phyloP scores from a whole-genome alignment of 2,888 invertebrate species.

The Peribatodes rhomboidaria region DNA sequence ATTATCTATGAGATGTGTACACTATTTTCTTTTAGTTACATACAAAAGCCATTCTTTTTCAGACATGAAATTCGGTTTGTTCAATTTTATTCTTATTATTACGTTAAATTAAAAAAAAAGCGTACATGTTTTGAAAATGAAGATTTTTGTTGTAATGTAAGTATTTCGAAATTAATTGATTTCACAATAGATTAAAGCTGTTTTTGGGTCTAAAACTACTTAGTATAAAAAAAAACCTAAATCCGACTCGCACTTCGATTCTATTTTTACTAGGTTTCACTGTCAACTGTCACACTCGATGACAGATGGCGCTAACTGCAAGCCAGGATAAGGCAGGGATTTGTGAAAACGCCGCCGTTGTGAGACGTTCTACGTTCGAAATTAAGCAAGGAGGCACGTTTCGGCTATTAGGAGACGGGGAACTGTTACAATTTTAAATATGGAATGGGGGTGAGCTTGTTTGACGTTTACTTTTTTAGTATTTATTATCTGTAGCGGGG shows the following conservation, averaged over 20 bases:
- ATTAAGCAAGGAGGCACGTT: slow-evolving; percentile 65
- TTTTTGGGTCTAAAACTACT: neutral
- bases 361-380: slow-evolving; percentile 65
- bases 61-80: no score
- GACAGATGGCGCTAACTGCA: slow-evolving; percentile 80
- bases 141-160: no score
- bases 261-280: slow-evolving; percentile 74
- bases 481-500: slow-evolving; percentile 41
- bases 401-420: slow-evolving; percentile 60
- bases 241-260: slow-evolving; percentile 14
- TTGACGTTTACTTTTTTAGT: slow-evolving; percentile 54
- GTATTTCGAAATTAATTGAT: neutral
- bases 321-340: slow-evolving; percentile 61
- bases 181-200: neutral
- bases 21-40: no score
- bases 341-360: slow-evolving; percentile 60
- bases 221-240: neutral
- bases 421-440: slow-evolving; percentile 55
- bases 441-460: slow-evolving; percentile 52
- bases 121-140: no score
- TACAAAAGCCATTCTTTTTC: no score
- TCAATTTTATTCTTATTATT: no score
- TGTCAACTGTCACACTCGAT: slow-evolving; percentile 82
- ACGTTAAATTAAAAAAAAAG: no score
- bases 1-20: no score